A percentile compares a stretch with the other conserved stretches of the same genome.
Evolutionary conservation across 2,113 vertebrate species (phyloP).

Genomic region (Phainopepla nitens): DNA sequence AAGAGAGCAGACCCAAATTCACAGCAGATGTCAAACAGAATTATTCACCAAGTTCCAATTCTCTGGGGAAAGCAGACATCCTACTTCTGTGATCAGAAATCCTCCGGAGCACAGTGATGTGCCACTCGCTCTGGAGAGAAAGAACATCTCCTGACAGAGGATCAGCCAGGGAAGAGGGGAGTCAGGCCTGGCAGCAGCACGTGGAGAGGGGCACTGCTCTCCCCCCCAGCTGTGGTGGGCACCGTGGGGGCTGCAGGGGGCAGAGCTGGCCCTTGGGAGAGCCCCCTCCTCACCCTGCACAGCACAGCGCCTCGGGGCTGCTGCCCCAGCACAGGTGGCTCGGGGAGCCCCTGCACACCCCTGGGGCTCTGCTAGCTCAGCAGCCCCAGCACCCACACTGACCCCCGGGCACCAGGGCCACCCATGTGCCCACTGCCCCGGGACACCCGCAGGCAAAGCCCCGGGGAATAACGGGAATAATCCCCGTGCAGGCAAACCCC

Average conservation of each 20-base stretch:
- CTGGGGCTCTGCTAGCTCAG: rapidly evolving
- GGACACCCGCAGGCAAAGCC: rapidly evolving
- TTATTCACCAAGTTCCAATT: neutral
- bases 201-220: neutral
- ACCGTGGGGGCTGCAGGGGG: neutral
- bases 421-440: neutral
- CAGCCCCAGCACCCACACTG: rapidly evolving
- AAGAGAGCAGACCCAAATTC: neutral
- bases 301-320: neutral
- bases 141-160: neutral
- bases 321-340: rapidly evolving
- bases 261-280: neutral
- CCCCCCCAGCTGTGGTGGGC: too few species aligned
- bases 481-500: neutral
- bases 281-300: neutral
- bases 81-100: neutral
- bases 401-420: neutral
- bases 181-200: neutral
- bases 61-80: neutral
- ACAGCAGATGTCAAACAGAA: neutral
- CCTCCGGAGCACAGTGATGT: neutral
- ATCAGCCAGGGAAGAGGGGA: neutral
- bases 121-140: neutral
- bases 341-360: rapidly evolving
- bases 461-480: rapidly evolving